phyloP scores from a whole-genome alignment of 2,797 vertebrate species.

The Cryptoblepharus egeriae region DNA sequence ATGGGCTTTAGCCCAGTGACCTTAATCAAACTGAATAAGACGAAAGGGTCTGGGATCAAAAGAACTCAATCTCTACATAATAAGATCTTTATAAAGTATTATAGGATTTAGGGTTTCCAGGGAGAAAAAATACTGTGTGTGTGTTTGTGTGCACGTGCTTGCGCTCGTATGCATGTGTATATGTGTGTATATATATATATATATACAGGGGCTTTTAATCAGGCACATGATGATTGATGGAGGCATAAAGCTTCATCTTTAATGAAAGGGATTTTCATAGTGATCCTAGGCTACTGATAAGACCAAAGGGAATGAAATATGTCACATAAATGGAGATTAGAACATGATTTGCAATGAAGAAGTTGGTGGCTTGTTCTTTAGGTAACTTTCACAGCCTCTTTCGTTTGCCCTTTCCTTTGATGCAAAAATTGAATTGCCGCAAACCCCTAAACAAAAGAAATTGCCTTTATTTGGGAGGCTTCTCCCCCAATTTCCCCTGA shows the following conservation, averaged over 20 bases:
- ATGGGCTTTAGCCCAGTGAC: conserved; percentile 57
- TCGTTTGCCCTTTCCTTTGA: conserved; percentile 15
- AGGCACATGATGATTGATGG: conserved; percentile 27
- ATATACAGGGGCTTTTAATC: conserved; percentile 52
- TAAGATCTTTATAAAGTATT: conserved; percentile 68
- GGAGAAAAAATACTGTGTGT: conserved; percentile 1
- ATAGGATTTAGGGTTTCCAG: conserved; percentile 58
- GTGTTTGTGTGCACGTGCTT: too few relatives aligned
- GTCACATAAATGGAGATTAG: conserved; percentile 31
- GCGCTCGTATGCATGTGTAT: too few relatives aligned
- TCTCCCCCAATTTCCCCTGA: too few relatives aligned
- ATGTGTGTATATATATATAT: not conserved
- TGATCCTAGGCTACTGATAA: conserved; percentile 9
- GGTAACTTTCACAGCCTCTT: conserved; percentile 9
- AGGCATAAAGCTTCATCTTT: conserved; percentile 45
- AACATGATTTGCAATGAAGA: conserved; percentile 28
- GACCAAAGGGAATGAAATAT: conserved; percentile 36
- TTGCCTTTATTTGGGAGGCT: not conserved
- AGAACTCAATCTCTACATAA: conserved; percentile 58
- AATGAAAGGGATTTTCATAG: conserved; percentile 46
- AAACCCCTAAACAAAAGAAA: conserved; percentile 25
- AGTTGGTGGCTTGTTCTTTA: conserved; percentile 7
- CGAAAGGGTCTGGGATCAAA: conserved; percentile 45
- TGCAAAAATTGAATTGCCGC: conserved; percentile 23
- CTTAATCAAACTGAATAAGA: conserved; percentile 66